These are phyloP conservation scores for Gila orcuttii DNA, from an alignment of 2,113 vertebrate species.

Conservation along the genomic window DNA sequence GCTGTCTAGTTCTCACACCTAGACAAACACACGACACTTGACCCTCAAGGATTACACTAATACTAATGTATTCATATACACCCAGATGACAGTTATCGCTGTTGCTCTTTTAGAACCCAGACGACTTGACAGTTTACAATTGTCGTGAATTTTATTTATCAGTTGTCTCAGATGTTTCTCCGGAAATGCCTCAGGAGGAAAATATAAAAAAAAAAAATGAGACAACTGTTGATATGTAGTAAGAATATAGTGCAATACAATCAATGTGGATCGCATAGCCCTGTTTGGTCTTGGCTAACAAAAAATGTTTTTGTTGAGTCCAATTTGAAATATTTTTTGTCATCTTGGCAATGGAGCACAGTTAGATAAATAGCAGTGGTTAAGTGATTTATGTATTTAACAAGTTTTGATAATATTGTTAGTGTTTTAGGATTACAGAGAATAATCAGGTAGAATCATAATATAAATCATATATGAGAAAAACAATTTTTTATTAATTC, in stretches of 20 bases:
- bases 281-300: background rate
- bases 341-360: background rate
- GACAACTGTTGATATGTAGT: background rate
- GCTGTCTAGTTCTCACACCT: slow-evolving; percentile 16
- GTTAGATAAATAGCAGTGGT: background rate
- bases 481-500: no score
- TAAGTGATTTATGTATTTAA: background rate
- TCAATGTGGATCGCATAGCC: background rate
- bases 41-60: slow-evolving; percentile 2
- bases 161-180: background rate
- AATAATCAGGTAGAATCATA: background rate
- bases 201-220: background rate
- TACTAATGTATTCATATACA: background rate
- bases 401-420: no score
- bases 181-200: background rate
- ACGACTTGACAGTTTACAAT: background rate
- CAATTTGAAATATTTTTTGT: background rate
- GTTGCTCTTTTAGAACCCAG: background rate
- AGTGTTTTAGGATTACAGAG: background rate
- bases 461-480: no score
- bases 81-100: background rate
- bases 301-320: background rate
- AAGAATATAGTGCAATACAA: background rate
- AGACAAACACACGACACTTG: background rate
- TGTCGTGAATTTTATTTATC: background rate